Base-by-base conservation (phyloP, 1,140 invertebrate genomes). In the Drosophila obscura region DNA sequence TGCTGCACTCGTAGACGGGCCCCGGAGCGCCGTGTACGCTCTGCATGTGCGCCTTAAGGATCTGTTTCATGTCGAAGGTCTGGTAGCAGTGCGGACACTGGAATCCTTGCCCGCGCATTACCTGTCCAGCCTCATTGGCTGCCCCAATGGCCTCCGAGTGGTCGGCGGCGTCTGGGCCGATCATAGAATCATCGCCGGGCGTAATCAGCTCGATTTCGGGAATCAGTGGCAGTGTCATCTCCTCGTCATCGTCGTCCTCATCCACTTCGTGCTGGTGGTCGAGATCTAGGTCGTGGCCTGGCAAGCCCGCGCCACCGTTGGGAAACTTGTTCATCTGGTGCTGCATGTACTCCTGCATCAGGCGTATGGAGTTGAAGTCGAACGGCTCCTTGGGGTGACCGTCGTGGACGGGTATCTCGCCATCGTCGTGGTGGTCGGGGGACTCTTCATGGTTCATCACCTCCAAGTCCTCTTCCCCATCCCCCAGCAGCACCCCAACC, bases 271-370 rank as follows among this genome's bases (percentile, higher is more conserved):
- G 66, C n/a, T 67, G 66, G n/a, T 69, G 63, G 13, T 73, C 80
- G 9, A 50, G 63, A 41, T 69, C 80, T 9, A 50, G 56, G 7
- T 59, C 73, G 15, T 65, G 51, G 31, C 51, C 63, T 15, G 53
- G 2, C 5, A 26, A 56, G 48, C 77, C 53, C 19, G 28, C 44
- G 11, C 53, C 44, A 52, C 76, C 77, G 58, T 91, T 91, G 51
- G 81, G 82, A 13, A 83, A 85, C 68, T 91, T 91, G 45, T 83
- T 91, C 75, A 91, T 75, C 22, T 89, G 85, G 15, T 91, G 90
- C 46, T 91, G 90, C 90, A 91, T 91, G 24, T 91, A 91, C 35
- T 91, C 85, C 59, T 91, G 90, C 90, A 91, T 91, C 51, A 91
- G 35, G 15, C 90, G 90, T 45, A 91, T 90, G 6, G 90, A 91